phyloP scores from a whole-genome alignment of 1,140 invertebrate genomes.

The Drosophila nebulosa region DNA sequence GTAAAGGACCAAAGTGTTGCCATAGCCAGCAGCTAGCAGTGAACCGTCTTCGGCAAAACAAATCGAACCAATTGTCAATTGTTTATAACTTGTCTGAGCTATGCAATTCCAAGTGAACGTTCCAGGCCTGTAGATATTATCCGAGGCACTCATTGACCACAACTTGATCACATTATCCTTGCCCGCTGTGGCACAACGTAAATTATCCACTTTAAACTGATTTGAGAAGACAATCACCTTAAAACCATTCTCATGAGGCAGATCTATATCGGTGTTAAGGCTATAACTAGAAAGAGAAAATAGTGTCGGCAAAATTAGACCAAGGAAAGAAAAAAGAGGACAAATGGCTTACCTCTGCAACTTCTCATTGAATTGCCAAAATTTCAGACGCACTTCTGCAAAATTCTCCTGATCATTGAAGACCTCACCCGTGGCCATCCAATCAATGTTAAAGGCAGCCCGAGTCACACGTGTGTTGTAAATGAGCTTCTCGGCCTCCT shows the following conservation, averaged over 20 bases:
- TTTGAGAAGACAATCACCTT: conserved; percentile 85
- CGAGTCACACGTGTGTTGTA: conserved; percentile 87
- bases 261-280: conserved; percentile 88
- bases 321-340: not conserved
- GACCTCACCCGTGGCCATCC: conserved; percentile 90
- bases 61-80: conserved; percentile 83
- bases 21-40: conserved; percentile 87
- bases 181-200: conserved; percentile 85
- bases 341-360: conserved; percentile 84
- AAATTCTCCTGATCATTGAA: conserved; percentile 84
- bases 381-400: conserved; percentile 88
- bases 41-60: conserved; percentile 90
- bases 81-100: conserved; percentile 85
- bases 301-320: not conserved
- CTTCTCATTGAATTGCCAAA: conserved; percentile 87
- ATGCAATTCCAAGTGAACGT: conserved; percentile 86
- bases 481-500: conserved; percentile 83
- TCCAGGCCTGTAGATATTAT: conserved; percentile 83
- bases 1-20: conserved; percentile 87
- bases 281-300: conserved; percentile 83
- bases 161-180: conserved; percentile 88
- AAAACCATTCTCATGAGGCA: conserved; percentile 86
- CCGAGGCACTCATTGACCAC: conserved; percentile 85
- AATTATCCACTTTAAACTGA: conserved; percentile 78
- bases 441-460: conserved; percentile 86